Percentiles rank a stretch among this genome's conserved stretches.
These are phyloP conservation scores for Epicauta chinensis DNA, from an alignment of 1,140 invertebrate genomes.

Conservation along the genomic window DNA sequence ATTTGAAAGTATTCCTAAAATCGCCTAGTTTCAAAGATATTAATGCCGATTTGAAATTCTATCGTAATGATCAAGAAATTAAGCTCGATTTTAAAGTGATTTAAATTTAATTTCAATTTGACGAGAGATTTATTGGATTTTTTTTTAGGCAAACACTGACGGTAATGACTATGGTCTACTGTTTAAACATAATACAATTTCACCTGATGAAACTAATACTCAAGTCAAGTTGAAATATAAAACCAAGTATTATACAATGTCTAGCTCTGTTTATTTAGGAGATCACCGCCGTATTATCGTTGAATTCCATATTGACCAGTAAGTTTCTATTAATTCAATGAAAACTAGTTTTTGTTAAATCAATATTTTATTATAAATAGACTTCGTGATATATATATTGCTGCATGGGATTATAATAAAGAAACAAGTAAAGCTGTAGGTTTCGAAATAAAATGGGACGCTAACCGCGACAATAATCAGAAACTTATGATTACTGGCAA, in stretches of 20 bases:
- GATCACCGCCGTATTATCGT: constrained; percentile 39
- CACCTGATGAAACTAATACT: constrained; percentile 51
- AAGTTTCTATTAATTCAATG: constrained; percentile 38
- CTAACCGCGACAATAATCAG: constrained; percentile 69
- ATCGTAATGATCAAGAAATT: constrained; percentile 54
- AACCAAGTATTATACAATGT: constrained; percentile 56
- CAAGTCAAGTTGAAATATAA: constrained; percentile 59
- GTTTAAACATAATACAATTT: constrained; percentile 51
- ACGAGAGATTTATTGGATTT: neutral
- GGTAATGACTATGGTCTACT: constrained; percentile 54
- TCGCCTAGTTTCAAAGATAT: constrained; percentile 65
- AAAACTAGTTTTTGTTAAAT: constrained; percentile 6
- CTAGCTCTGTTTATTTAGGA: constrained; percentile 39
- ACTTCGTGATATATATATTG: constrained; percentile 64
- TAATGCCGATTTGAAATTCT: constrained; percentile 52
- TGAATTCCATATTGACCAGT: constrained; percentile 70
- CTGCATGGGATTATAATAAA: constrained; percentile 51
- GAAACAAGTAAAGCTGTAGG: constrained; percentile 54
- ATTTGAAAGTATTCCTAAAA: constrained; percentile 60
- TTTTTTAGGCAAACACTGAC: constrained; percentile 53
- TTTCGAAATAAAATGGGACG: constrained; percentile 72
- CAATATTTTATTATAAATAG: constrained; percentile 40
- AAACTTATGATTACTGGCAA: constrained; percentile 54
- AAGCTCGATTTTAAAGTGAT: constrained; percentile 52
- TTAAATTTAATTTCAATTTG: neutral